phyloP scores from a whole-genome alignment of 2,797 vertebrate genomes.

The Leptatherina wallacei region DNA sequence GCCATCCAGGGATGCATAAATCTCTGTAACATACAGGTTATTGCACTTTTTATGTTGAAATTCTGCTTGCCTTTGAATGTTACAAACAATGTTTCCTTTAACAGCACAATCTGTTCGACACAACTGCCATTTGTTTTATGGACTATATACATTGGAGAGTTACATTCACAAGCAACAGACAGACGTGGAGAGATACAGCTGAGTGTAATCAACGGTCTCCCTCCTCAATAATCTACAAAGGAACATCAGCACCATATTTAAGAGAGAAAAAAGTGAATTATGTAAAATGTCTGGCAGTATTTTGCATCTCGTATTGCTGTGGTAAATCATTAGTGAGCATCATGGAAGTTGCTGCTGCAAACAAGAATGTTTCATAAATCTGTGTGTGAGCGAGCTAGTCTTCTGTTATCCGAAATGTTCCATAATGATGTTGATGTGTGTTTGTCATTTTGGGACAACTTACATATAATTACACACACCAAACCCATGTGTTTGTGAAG shows the following conservation, averaged over 20 bases:
- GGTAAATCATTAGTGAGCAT: conserved; percentile 80
- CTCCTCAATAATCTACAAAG: conserved; percentile 76
- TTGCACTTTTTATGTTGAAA: conserved; percentile 83
- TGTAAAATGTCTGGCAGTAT: conserved; percentile 77
- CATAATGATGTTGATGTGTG: conserved; percentile 53
- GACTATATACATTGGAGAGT: conserved; percentile 76
- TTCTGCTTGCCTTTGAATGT: conserved; percentile 76
- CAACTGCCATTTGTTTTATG: conserved; percentile 84
- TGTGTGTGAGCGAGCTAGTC: conserved; percentile 34
- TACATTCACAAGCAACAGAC: conserved; percentile 60
- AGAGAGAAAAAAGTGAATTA: conserved; percentile 76
- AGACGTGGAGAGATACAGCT: conserved; percentile 53
- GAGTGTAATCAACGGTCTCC: conserved; percentile 72
- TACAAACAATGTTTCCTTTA: conserved; percentile 83
- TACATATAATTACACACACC: conserved; percentile 20
- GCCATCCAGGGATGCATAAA: conserved; percentile 77
- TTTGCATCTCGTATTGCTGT: conserved; percentile 78
- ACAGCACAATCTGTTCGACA: conserved; percentile 85
- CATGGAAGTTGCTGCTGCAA: conserved; percentile 67
- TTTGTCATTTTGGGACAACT: conserved; percentile 48
- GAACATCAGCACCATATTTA: conserved; percentile 77
- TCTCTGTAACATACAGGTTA: conserved; percentile 79
- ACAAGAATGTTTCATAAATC: conserved; percentile 74
- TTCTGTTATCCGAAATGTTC: conserved; percentile 26
- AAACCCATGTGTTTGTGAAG: conserved; percentile 35